phyloP scores from a whole-genome alignment of 2,888 invertebrate genomes.

The Chloromyia formosa region DNA sequence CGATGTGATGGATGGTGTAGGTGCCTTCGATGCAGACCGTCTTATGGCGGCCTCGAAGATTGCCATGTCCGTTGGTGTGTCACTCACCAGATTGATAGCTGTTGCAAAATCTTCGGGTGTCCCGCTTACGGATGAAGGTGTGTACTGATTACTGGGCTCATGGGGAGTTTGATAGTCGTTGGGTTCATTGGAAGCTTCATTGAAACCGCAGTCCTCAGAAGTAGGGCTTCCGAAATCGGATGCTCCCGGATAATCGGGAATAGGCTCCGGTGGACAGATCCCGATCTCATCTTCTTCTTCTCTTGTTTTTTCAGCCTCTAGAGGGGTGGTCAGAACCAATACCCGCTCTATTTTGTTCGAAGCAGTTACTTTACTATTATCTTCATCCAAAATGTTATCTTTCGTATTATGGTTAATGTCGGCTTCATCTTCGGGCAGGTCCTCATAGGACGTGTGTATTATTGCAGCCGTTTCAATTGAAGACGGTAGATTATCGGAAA shows the following conservation, averaged over 20 bases:
- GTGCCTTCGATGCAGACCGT: not conserved
- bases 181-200: not conserved
- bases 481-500: constrained; percentile 59
- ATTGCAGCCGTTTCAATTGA: constrained; percentile 59
- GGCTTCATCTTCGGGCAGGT: constrained; percentile 49
- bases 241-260: constrained; percentile 30
- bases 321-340: not conserved
- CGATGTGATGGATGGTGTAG: constrained; percentile 12
- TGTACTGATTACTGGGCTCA: not conserved
- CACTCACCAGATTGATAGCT: constrained; percentile 7
- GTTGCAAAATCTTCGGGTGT: constrained; percentile 11
- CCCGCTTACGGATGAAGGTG: not conserved
- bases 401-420: constrained; percentile 37
- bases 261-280: constrained; percentile 6
- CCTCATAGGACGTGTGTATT: constrained; percentile 56
- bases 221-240: not conserved
- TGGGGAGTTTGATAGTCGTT: not conserved
- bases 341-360: not conserved
- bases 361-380: not conserved
- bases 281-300: not conserved
- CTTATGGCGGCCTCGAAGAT: constrained; percentile 12
- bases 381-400: not conserved
- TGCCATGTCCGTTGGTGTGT: constrained; percentile 10
- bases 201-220: not conserved
- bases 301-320: not conserved